Conservation (phyloP, 2,797 vertebrate species). For the Thunnus albacares region DNA sequence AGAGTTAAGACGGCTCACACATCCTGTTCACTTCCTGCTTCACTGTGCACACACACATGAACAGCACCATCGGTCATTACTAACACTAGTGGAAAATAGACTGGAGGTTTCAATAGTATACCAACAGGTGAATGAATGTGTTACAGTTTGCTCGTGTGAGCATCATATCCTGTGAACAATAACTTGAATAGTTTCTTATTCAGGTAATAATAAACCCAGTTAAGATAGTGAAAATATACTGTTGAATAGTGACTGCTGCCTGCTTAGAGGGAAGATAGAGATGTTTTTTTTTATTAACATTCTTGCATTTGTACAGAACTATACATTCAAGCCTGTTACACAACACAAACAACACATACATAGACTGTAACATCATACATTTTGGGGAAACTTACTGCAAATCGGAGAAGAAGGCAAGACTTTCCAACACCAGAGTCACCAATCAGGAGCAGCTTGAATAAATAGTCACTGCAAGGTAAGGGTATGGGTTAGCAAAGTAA, state of each 20-base stretch:
- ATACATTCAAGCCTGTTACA: too few species aligned
- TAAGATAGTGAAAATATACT: background rate
- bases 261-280: background rate
- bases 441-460: constrained; percentile 99
- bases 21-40: constrained; percentile 51
- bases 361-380: too few species aligned
- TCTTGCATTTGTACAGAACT: too few species aligned
- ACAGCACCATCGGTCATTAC: constrained; percentile 1
- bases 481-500: background rate
- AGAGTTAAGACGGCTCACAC: constrained; percentile 35
- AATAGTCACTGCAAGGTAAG: constrained; percentile 92
- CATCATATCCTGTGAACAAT: background rate
- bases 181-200: background rate
- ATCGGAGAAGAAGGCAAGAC: constrained; percentile 98
- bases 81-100: background rate
- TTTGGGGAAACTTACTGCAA: constrained; percentile 91
- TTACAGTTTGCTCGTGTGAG: constrained; percentile 2
- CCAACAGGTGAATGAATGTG: background rate
- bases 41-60: background rate
- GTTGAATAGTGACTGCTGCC: background rate
- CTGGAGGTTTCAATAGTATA: background rate
- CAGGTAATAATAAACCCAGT: constrained; percentile 13
- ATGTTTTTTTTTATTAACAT: too few species aligned
- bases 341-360: too few species aligned
- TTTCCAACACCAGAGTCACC: constrained; percentile 98